A percentile compares a stretch with the other conserved stretches of the same genome.
Evolutionary conservation across 1,140 invertebrate genomes (phyloP).

Genomic region (Diabrotica undecimpunctata): DNA sequence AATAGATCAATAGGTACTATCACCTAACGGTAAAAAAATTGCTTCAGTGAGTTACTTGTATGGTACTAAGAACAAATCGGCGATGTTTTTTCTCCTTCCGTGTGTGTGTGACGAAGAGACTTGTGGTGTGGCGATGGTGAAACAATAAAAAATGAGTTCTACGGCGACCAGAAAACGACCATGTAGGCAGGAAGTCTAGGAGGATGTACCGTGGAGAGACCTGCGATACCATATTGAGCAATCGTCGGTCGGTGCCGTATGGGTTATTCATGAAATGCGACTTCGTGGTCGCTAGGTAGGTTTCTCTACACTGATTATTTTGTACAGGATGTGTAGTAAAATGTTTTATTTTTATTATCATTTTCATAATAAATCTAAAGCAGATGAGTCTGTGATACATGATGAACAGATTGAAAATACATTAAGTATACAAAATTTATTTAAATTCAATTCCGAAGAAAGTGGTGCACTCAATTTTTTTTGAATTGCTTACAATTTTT

Average conservation of each 20-base stretch:
- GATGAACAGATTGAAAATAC: too few species aligned
- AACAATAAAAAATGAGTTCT: conserved; percentile 3
- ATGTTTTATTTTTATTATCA: neutral
- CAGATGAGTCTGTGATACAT: too few species aligned
- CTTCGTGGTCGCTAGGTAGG: conserved; percentile 1
- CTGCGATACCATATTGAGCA: neutral
- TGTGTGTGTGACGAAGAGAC: neutral
- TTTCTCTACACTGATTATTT: neutral
- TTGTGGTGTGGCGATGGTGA: neutral
- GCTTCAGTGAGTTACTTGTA: neutral
- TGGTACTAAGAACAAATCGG: neutral
- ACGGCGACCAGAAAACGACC: neutral
- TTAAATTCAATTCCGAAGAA: too few species aligned
- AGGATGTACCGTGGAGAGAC: neutral
- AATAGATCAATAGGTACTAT: neutral
- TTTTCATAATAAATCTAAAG: neutral
- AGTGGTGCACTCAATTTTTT: too few species aligned
- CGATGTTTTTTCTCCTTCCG: conserved; percentile 1
- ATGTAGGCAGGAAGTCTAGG: conserved; percentile 1
- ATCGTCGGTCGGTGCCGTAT: neutral
- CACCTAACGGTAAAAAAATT: neutral
- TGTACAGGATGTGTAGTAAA: neutral
- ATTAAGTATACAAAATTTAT: too few species aligned
- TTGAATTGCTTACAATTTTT: too few species aligned
- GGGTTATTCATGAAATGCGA: neutral